Base-by-base conservation (phyloP, 2,888 invertebrate genomes). In the Aromia moschata region DNA sequence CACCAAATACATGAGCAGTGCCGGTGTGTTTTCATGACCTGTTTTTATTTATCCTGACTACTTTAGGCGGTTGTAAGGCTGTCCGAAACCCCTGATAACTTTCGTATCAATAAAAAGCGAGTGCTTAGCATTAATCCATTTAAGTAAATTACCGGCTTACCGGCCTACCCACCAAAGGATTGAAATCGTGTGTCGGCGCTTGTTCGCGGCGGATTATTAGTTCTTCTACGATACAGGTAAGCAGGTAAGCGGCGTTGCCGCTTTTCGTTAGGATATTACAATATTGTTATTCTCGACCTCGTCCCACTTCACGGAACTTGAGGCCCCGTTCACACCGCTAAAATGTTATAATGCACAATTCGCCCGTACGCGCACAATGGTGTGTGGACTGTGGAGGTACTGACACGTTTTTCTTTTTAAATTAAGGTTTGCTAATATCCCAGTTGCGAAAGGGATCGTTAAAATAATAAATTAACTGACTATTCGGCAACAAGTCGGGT, bases 271-370 rank as follows among this genome's bases (percentile, higher is more conserved):
- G 68, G 68, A 72, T 74, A 74, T 76, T 77, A 77, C 75, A 74
- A 74, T 77, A 75, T 75, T 76, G 74, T 76, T 77, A 74, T 75
- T 72, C 68, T 71, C 77, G 80, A 78, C 80, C 79, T 80, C 79
- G 80, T 79, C 79, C 80, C 77, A 80, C 79, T 80, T 79, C 76
- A 76, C 75, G 74, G 77, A 78, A 77, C 77, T 74, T 73, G 70
- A 72, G 75, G 76, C 72, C 76, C 59, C 70, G 67, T 71, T 76
- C 72, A 78, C 74, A 70, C 75, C 68, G 70, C 71, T 61, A 57
- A 65, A 71, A 70, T 60, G 57, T 66, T 64, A 58, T 56, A n/a
- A n/a, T n/a, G 47, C 55, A 46, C 64, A 64, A 65, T 60, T 65
- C 68, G 64, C 60, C 59, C 63, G 63, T 64, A 64, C 64, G 64